Evolutionary conservation across 1,140 invertebrate species (phyloP).

Genomic region (Anagrus nilaparvatae): DNA sequence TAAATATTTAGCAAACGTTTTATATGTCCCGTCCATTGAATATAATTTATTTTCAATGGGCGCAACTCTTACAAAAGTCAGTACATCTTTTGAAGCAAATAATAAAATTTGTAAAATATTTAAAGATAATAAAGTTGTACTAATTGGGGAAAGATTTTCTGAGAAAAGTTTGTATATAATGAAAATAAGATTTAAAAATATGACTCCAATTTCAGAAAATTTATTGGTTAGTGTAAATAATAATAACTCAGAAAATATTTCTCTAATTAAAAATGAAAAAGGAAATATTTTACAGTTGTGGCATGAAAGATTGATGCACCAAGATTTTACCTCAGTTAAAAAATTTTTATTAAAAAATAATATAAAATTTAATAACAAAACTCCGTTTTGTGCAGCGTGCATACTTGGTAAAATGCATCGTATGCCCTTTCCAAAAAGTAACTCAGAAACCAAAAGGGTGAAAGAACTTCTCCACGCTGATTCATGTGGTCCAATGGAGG

Average conservation of each 20-base stretch:
- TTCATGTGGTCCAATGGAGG: slow-evolving; percentile 6
- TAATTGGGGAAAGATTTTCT: slow-evolving; percentile 1
- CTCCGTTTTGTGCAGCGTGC: slow-evolving; percentile 37
- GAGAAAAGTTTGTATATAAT: slow-evolving; percentile 8
- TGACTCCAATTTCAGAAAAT: no score
- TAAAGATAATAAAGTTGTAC: not conserved
- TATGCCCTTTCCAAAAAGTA: slow-evolving; percentile 20
- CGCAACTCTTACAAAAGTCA: slow-evolving; percentile 14
- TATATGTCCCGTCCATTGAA: slow-evolving; percentile 33
- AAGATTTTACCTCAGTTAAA: not conserved
- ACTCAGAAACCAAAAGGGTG: slow-evolving; percentile 16
- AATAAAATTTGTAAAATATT: not conserved
- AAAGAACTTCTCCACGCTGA: slow-evolving; percentile 17
- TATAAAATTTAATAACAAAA: not conserved
- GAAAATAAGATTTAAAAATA: slow-evolving; percentile 8
- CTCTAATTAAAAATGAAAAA: no score
- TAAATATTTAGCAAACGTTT: slow-evolving; percentile 28
- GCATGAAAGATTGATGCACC: not conserved
- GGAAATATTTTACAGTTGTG: slow-evolving; percentile 1
- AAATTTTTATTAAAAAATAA: not conserved
- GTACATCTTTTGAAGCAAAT: slow-evolving; percentile 1
- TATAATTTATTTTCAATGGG: slow-evolving; percentile 36
- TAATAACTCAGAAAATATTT: no score
- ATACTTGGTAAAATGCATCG: slow-evolving; percentile 31
- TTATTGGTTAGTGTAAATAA: no score